Evolutionary conservation across 2,113 vertebrate genomes (phyloP).

Genomic region (Pterocles orientalis): DNA sequence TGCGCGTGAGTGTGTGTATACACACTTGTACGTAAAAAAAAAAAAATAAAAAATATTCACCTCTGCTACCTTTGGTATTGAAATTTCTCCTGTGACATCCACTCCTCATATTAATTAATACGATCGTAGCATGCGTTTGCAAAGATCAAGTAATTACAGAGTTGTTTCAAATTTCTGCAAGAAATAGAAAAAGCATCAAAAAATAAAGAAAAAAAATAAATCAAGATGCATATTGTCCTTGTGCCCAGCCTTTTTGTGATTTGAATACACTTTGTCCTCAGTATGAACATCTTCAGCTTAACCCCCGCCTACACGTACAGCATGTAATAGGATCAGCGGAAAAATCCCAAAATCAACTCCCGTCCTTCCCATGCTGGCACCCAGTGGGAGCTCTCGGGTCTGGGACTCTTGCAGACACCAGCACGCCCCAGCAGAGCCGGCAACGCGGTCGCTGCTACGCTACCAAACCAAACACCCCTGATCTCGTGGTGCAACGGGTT

Average conservation of each 20-base stretch:
- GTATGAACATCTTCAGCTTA: background rate
- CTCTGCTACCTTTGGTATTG: constrained; percentile 37
- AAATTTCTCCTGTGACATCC: background rate
- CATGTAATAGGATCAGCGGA: background rate
- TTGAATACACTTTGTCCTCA: background rate
- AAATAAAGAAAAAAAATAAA: background rate
- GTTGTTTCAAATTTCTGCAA: rapidly evolving
- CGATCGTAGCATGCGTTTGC: rapidly evolving
- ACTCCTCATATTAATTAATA: background rate
- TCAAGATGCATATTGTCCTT: background rate
- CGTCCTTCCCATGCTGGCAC: rapidly evolving
- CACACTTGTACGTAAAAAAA: rapidly evolving
- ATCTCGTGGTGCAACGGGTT: rapidly evolving
- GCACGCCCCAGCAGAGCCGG: background rate
- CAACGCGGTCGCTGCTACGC: background rate
- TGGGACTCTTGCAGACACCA: background rate
- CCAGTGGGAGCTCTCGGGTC: background rate
- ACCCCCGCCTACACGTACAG: rapidly evolving
- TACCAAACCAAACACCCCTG: background rate
- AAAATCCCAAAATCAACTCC: rapidly evolving
- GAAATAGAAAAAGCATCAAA: background rate
- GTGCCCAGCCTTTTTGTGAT: background rate
- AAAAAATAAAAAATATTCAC: background rate
- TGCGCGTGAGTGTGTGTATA: rapidly evolving
- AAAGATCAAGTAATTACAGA: background rate